Base-by-base conservation (phyloP, 1,140 invertebrate genomes). In the Gerris buenoi region DNA sequence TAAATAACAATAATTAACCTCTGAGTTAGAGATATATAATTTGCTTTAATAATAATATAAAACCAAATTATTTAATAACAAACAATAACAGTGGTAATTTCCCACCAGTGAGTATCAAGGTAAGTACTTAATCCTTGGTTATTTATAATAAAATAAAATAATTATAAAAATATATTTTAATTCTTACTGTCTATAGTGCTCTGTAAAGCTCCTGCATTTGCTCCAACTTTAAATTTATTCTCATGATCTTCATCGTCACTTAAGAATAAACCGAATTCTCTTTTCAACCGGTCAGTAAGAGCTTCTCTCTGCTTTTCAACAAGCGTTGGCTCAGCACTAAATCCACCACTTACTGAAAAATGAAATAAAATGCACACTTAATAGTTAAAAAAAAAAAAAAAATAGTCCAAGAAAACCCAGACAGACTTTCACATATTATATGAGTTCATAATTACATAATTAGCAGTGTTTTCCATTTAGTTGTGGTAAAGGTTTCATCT, bases 221-320 rank as follows among this genome's bases (percentile, higher is more conserved):
- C 18, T 63, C 56, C 33, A 46, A 18, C 33, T 10, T 46, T 46
- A 46, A 18, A 5, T 33, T 66, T 66, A 23, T 69, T 71, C 63
- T 69, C 64, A 46, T 71, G 65, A 69, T 84, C 83, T 66, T 87
- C 85, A 69, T 88, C 86, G 65, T 87, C 86, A 62, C 82, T 83
- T 58, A 86, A 76, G 70, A 86, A 85, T 18, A 89, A 78, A n/a
- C 87, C 88, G 78, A 88, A 88, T 75, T 88, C 86, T 56, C 85
- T 78, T 75, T 86, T 82, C 69, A 90, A 77, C 72, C 89, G 80
- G 71, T 88, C 85, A 22, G 85, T 87, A 26, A 89, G 80, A 75
- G 86, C 88, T 75, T 90, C 88, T 68, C 87, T 79, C 75, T 88
- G 86, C 66, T 83, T 79, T 74, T 89, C 88, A 0, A 88, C 81